Conservation (phyloP, 2,888 invertebrate species). For the Resseliella maxima region DNA sequence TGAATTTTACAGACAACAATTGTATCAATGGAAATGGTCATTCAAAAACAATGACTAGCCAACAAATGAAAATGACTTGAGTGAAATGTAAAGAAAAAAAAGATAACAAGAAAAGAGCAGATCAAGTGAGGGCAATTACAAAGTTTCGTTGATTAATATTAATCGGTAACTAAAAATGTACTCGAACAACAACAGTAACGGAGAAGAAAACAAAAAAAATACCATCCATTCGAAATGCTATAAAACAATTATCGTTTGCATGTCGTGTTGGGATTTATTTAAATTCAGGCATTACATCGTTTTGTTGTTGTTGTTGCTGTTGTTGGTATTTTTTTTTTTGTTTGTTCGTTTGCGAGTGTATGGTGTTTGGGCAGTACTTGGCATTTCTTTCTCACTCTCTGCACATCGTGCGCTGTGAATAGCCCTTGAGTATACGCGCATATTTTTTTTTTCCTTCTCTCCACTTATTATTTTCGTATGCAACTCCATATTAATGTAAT, state of each 20-base stretch:
- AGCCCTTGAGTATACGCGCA: conserved; percentile 36
- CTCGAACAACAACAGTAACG: neutral
- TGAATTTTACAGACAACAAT: neutral
- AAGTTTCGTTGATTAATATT: conserved; percentile 37
- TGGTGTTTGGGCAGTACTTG: conserved; percentile 23
- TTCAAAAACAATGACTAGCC: neutral
- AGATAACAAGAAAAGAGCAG: neutral
- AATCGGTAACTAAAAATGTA: conserved; percentile 35
- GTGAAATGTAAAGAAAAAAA: neutral
- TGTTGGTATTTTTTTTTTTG: neutral
- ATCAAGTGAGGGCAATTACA: conserved; percentile 22
- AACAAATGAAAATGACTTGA: neutral
- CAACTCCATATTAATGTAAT: conserved; percentile 39
- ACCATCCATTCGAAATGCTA: conserved; percentile 25
- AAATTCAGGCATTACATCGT: conserved; percentile 4
- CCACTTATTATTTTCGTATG: neutral
- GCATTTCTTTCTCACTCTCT: conserved; percentile 22
- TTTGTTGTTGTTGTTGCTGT: no score
- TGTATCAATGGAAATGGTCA: conserved; percentile 21
- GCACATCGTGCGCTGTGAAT: neutral
- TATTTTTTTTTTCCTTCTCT: neutral
- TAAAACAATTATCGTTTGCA: conserved; percentile 53
- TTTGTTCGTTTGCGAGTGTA: neutral
- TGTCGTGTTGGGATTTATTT: conserved; percentile 31
- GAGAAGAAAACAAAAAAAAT: neutral